Percentiles rank a stretch among this genome's conserved stretches.
Conservation (phyloP, 1,140 invertebrate species). For the Anoplolepis gracilipes region DNA sequence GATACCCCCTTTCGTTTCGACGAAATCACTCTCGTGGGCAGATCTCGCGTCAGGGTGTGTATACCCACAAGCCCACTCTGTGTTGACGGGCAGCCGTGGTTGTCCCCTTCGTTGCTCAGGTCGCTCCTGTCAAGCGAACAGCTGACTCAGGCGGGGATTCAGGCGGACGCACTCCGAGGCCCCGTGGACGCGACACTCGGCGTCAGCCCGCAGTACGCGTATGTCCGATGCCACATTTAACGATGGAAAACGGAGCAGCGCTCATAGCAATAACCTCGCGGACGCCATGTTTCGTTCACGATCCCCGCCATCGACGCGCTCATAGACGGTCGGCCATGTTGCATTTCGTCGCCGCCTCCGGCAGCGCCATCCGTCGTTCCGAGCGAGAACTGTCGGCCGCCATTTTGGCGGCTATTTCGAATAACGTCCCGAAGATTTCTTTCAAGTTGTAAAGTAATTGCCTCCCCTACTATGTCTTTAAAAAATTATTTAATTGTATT, state of each 20-base stretch:
- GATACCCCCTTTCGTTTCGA: constrained; percentile 25
- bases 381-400: neutral
- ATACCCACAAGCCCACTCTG: constrained; percentile 76
- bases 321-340: neutral
- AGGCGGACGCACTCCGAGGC: constrained; percentile 70
- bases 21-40: constrained; percentile 44
- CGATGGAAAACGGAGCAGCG: constrained; percentile 67
- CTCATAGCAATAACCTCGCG: constrained; percentile 80
- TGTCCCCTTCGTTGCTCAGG: constrained; percentile 53
- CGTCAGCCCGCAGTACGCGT: constrained; percentile 71
- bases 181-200: constrained; percentile 75
- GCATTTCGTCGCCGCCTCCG: neutral
- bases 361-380: neutral
- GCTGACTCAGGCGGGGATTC: constrained; percentile 53
- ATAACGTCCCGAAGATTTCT: too few species aligned
- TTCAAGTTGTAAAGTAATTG: neutral
- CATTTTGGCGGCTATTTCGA: neutral
- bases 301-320: constrained; percentile 60
- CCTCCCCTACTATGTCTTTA: too few species aligned
- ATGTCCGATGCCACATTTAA: constrained; percentile 74
- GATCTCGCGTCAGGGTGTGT: constrained; percentile 78
- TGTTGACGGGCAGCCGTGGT: constrained; percentile 76
- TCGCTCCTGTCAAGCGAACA: constrained; percentile 41
- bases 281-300: constrained; percentile 81
- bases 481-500: too few species aligned